Base-by-base conservation (phyloP, 2,113 vertebrate genomes). In the Tragelaphus strepsiceros region DNA sequence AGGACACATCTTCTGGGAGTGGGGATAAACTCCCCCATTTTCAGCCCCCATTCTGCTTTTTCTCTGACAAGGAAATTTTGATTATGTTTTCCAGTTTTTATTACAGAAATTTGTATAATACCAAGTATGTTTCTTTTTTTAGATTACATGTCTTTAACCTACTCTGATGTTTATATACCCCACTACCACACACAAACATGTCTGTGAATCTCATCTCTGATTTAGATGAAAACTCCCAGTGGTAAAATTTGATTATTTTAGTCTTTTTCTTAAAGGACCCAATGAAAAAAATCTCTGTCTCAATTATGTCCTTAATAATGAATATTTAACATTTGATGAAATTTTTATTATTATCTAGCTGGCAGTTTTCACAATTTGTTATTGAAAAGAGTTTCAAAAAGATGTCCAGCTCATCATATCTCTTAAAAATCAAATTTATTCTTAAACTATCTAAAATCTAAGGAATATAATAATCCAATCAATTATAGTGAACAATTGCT, bases 391-490 rank as follows among this genome's bases (percentile, higher is more conserved):
- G 7, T 16, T 78, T 91, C 53, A 46, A 19, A 54, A 90, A 84
- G 59, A 81, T 49, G 30, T 61, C 2, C 7, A 82, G 6, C 8
- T 90, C 86, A 17, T 54, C 19, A 88, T 15, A 81, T 53, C 85
- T 61, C 10, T 83, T 90, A 21, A 90, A 92, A 78, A 39, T 91
- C 5, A 96, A 94, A 88, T 62, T 22, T 90, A 90, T 81, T 19
- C 15, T 53, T 71, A 61, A 89, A 51, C 28, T 54, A 35, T 51
- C 10, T 71, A 77, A 88, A 58, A 58, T 30, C 32, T 90, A 49
- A 59, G 3, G 58, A 58, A 51, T 82, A 49, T 5, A 87, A 91
- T 80, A 80, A 92, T 64, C 3, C 12, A 83, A 80, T 26, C 53
- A 74, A 54, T 71, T 7, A 49, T 0, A 22, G 28, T 81, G 91